A percentile compares a stretch with the other conserved stretches of the same genome.
phyloP scores from a whole-genome alignment of 2,113 vertebrate genomes.

The Scophthalmus maximus region DNA sequence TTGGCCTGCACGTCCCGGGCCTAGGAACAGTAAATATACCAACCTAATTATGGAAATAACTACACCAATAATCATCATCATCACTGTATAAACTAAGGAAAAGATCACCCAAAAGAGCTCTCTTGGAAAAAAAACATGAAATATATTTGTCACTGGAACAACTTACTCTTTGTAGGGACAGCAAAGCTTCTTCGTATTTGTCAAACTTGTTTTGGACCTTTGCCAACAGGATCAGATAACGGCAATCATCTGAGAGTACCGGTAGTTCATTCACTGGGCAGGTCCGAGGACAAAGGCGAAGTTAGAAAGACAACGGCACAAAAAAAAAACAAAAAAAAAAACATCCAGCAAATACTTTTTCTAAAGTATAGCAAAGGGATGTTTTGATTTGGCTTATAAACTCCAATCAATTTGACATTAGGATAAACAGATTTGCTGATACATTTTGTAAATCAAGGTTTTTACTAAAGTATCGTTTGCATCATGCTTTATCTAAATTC shows the following conservation, averaged over 20 bases:
- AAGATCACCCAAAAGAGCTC: too few relatives aligned
- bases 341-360: background rate
- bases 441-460: too few relatives aligned
- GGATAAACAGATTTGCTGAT: too few relatives aligned
- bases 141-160: too few relatives aligned
- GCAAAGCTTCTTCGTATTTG: conserved; percentile 86
- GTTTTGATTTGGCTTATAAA: too few relatives aligned
- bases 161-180: conserved; percentile 90
- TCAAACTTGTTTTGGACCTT: conserved; percentile 93
- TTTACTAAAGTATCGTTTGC: too few relatives aligned
- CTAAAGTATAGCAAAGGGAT: too few relatives aligned
- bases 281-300: conserved; percentile 26
- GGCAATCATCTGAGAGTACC: conserved; percentile 89
- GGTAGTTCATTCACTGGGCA: conserved; percentile 87
- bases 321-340: background rate
- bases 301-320: background rate
- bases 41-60: background rate
- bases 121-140: too few relatives aligned
- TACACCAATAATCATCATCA: background rate
- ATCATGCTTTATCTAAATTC: too few relatives aligned
- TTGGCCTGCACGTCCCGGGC: conserved; percentile 93
- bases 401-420: too few relatives aligned
- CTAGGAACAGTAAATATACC: conserved; percentile 69
- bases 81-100: background rate
- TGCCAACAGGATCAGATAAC: conserved; percentile 90